Percentiles rank a stretch among this genome's conserved stretches.
Conservation (phyloP, 2,113 vertebrate genomes). For the Dascyllus trimaculatus region DNA sequence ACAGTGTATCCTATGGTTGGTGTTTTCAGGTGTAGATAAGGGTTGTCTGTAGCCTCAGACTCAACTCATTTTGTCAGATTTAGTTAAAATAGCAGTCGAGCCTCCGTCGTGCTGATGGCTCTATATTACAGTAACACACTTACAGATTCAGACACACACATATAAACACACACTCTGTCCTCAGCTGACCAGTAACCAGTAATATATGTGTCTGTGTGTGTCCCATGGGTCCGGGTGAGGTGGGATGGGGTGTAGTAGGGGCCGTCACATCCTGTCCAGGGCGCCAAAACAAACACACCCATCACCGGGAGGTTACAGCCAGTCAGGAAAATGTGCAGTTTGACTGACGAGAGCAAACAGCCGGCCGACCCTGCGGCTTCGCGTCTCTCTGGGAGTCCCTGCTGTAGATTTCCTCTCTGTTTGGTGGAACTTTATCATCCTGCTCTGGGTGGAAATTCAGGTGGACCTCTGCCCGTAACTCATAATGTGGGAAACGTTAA, state of each 20-base stretch:
- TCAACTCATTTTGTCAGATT: too few species aligned
- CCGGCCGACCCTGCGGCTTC: constrained; percentile 20
- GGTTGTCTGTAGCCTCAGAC: too few species aligned
- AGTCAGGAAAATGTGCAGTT: constrained; percentile 36
- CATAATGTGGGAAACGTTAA: neutral
- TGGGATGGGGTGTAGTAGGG: constrained; percentile 19
- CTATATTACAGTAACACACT: too few species aligned
- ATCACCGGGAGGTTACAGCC: constrained; percentile 31
- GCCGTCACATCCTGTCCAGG: constrained; percentile 47
- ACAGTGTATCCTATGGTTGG: too few species aligned
- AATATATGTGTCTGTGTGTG: constrained; percentile 17
- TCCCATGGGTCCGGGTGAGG: constrained; percentile 25
- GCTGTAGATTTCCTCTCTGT: constrained; percentile 25
- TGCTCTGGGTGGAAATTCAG: constrained; percentile 9
- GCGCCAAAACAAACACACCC: constrained; percentile 64
- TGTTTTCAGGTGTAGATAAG: too few species aligned
- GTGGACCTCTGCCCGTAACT: neutral
- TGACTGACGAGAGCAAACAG: constrained; percentile 65
- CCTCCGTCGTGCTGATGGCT: too few species aligned
- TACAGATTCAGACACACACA: too few species aligned
- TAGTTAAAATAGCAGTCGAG: too few species aligned
- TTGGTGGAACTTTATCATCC: constrained; percentile 34
- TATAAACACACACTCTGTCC: neutral
- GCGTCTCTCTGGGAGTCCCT: constrained; percentile 20
- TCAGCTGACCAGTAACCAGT: constrained; percentile 41